Percentiles rank a stretch among this genome's conserved stretches.
phyloP scores from a whole-genome alignment of 1,140 invertebrate genomes.

The Pemphigus obesinymphae region DNA sequence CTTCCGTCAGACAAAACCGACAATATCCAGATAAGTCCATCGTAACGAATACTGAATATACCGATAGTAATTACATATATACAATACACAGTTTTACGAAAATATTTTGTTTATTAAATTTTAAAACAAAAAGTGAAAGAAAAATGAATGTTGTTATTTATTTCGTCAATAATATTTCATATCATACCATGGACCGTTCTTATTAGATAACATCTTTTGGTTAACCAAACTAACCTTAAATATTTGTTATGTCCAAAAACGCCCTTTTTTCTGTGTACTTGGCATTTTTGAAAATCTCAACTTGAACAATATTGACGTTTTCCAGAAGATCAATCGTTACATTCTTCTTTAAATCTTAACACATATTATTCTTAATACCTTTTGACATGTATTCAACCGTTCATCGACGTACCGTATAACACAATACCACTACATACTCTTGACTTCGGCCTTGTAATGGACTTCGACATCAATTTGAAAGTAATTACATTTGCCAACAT shows the following conservation, averaged over 20 bases:
- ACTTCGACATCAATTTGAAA: conserved; percentile 15
- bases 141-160: conserved; percentile 2
- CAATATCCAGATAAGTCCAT: conserved; percentile 28
- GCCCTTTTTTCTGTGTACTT: conserved; percentile 37
- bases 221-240: conserved; percentile 34
- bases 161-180: conserved; percentile 15
- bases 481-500: background rate
- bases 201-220: conserved; percentile 6
- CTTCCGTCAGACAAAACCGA: conserved; percentile 19
- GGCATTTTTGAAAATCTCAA: conserved; percentile 34
- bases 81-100: background rate
- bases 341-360: background rate
- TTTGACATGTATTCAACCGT: background rate
- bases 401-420: background rate
- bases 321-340: background rate
- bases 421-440: background rate
- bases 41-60: background rate
- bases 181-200: background rate
- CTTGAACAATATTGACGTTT: background rate
- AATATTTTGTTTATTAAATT: background rate
- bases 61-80: background rate
- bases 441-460: conserved; percentile 21
- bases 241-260: conserved; percentile 31
- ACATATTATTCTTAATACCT: background rate
- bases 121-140: background rate